These are phyloP conservation scores for Temnothorax rugatulus DNA, from an alignment of 2,888 invertebrate genomes.

Conservation along the genomic window DNA sequence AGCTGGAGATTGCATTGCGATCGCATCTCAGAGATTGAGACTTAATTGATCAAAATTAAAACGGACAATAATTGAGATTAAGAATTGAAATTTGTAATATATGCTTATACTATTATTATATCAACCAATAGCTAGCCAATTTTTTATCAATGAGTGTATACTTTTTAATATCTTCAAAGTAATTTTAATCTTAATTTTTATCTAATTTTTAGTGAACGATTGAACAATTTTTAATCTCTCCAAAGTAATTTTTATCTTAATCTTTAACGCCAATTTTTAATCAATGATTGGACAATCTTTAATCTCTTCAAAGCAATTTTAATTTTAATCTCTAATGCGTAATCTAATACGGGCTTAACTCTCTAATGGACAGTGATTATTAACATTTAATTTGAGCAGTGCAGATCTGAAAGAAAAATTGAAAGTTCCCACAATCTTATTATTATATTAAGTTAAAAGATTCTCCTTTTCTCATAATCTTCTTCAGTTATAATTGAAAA, in stretches of 20 bases:
- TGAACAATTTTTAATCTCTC: neutral
- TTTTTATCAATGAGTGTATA: neutral
- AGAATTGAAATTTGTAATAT: neutral
- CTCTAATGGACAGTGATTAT: neutral
- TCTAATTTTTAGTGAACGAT: neutral
- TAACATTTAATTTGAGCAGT: neutral
- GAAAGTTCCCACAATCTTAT: neutral
- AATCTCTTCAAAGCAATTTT: neutral
- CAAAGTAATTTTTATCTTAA: neutral
- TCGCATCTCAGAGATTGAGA: neutral
- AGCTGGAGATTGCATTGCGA: neutral
- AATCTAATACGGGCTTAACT: neutral
- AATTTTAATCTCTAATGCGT: neutral
- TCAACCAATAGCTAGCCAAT: neutral
- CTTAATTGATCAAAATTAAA: neutral
- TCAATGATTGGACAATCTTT: neutral
- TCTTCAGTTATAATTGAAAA: neutral
- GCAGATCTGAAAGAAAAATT: neutral
- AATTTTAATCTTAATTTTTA: neutral
- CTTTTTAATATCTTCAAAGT: neutral
- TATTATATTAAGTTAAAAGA: slow-evolving; percentile 11
- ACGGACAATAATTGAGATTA: neutral
- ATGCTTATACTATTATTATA: neutral
- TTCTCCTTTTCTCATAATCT: neutral
- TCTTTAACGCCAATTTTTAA: neutral